phyloP scores from a whole-genome alignment of 2,113 vertebrate genomes.

The Toxotes chatareus region DNA sequence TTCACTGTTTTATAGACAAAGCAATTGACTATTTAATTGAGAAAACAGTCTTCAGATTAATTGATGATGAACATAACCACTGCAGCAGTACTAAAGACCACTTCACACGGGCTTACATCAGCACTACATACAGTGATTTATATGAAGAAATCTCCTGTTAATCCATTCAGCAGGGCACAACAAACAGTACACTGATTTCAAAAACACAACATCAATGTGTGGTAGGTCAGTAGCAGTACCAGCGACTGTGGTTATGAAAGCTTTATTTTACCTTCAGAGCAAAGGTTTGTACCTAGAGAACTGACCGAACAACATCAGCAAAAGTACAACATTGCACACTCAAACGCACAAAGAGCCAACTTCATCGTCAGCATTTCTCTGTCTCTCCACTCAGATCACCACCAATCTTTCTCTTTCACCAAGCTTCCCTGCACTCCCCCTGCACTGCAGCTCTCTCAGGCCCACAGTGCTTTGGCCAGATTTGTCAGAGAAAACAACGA shows the following conservation, averaged over 20 bases:
- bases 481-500: constrained; percentile 75
- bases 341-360: constrained; percentile 39
- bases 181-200: background rate
- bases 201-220: background rate
- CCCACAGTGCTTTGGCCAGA: constrained; percentile 57
- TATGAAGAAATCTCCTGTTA: background rate
- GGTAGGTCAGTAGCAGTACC: background rate
- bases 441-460: constrained; percentile 49
- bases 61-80: background rate
- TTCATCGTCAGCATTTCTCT: constrained; percentile 73
- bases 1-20: too few species aligned
- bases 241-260: background rate
- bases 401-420: constrained; percentile 46
- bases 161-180: background rate
- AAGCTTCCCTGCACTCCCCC: constrained; percentile 1
- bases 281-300: background rate
- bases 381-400: constrained; percentile 59
- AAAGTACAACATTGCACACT: constrained; percentile 4
- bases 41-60: background rate
- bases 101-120: background rate
- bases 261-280: background rate
- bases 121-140: background rate
- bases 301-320: constrained; percentile 22
- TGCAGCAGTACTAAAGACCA: background rate
- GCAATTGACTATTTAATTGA: background rate